A percentile compares a stretch with the other conserved stretches of the same genome.
phyloP scores from a whole-genome alignment of 2,113 vertebrate genomes.

The Chascanopsetta lugubris region DNA sequence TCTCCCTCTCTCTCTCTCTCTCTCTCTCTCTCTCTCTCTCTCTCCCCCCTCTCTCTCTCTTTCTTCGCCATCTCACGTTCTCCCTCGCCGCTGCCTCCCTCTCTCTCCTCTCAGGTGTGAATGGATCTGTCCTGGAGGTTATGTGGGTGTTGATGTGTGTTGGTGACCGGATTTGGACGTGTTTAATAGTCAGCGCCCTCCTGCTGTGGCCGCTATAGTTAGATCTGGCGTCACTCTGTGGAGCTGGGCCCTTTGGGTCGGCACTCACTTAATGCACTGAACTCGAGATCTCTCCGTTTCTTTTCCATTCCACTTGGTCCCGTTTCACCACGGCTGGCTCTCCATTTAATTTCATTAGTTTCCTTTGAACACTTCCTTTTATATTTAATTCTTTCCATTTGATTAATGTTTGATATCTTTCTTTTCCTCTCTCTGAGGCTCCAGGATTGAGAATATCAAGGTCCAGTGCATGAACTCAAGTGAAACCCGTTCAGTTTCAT shows the following conservation, averaged over 20 bases:
- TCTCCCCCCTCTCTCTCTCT: conserved; percentile 27
- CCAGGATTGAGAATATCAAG: not conserved
- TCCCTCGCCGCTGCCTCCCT: conserved; percentile 13
- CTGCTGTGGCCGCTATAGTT: conserved; percentile 47
- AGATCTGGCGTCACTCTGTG: conserved; percentile 21
- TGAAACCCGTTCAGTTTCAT: too few relatives aligned
- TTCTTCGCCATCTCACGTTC: not conserved
- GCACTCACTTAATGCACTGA: conserved; percentile 5
- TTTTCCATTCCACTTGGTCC: not conserved
- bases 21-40: conserved; percentile 3
- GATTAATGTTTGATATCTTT: not conserved
- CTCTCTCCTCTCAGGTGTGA: conserved; percentile 53
- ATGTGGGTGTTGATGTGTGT: conserved; percentile 55
- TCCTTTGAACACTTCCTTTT: not conserved
- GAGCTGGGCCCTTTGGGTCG: conserved; percentile 14
- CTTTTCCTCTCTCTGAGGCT: not conserved
- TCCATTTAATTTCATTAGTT: not conserved
- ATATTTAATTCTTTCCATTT: not conserved
- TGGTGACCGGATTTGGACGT: conserved; percentile 46
- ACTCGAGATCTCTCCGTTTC: not conserved
- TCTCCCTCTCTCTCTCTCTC: not conserved
- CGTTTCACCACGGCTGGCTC: not conserved
- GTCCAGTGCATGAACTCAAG: too few relatives aligned
- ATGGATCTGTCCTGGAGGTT: conserved; percentile 64
- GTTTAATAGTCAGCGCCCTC: conserved; percentile 64